Evolutionary conservation across 2,888 invertebrate genomes (phyloP).

Genomic region (Sminthurinus aureus): DNA sequence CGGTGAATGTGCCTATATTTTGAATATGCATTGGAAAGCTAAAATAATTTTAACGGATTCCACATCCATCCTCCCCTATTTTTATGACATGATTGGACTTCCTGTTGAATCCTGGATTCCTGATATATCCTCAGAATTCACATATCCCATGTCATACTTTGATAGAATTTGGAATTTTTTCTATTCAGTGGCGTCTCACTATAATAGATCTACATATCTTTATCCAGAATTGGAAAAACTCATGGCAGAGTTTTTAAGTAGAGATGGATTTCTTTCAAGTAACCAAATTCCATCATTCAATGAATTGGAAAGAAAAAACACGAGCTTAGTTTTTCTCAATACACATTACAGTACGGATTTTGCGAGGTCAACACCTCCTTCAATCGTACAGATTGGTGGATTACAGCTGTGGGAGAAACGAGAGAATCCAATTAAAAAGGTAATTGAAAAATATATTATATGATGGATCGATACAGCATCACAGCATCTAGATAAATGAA

Average conservation of each 20-base stretch:
- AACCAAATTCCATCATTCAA: neutral
- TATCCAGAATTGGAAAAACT: conserved; percentile 33
- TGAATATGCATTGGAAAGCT: neutral
- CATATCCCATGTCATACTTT: conserved; percentile 26
- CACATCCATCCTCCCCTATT: conserved; percentile 24
- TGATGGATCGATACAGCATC: neutral
- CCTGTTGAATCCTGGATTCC: conserved; percentile 30
- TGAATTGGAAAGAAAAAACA: conserved; percentile 16
- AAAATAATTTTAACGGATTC: conserved; percentile 35
- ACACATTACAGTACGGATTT: conserved; percentile 36
- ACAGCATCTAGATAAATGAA: neutral
- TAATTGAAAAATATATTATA: neutral
- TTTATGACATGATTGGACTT: conserved; percentile 19
- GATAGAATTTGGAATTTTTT: conserved; percentile 26
- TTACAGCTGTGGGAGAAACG: conserved; percentile 43
- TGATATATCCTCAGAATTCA: conserved; percentile 26
- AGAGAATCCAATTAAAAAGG: conserved; percentile 39
- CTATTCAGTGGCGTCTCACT: conserved; percentile 10
- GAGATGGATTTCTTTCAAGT: neutral
- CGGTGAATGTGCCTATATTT: conserved; percentile 34
- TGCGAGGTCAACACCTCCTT: conserved; percentile 37
- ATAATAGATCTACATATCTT: neutral
- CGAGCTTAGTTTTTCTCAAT: conserved; percentile 24
- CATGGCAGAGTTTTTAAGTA: neutral
- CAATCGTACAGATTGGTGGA: conserved; percentile 44